Evolutionary conservation across 2,888 invertebrate species (phyloP).

Genomic region (Cerceris rybyensis): DNA sequence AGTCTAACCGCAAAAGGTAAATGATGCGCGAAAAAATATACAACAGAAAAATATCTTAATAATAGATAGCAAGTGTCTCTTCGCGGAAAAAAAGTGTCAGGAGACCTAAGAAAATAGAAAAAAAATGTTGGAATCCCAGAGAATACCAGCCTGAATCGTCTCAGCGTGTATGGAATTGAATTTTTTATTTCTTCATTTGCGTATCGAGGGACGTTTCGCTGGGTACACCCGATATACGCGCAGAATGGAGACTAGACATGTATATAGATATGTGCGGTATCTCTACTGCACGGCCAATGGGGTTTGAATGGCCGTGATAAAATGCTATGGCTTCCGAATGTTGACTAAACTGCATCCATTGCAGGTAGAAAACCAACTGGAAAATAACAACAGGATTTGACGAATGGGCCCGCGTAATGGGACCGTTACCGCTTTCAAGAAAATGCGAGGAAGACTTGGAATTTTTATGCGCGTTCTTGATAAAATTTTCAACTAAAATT

Average conservation of each 20-base stretch:
- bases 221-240: slow-evolving; percentile 72
- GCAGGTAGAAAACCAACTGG: slow-evolving; percentile 81
- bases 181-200: slow-evolving; percentile 47
- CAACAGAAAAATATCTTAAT: too few relatives aligned
- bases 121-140: neutral
- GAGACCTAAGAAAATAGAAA: neutral
- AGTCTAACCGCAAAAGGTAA: too few relatives aligned
- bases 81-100: neutral
- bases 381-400: slow-evolving; percentile 79
- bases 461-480: neutral
- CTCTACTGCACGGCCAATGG: slow-evolving; percentile 81
- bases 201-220: slow-evolving; percentile 33
- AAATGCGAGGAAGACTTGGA: slow-evolving; percentile 14
- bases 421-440: slow-evolving; percentile 22
- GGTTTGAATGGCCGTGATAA: slow-evolving; percentile 82
- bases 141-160: neutral
- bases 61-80: too few relatives aligned
- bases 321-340: slow-evolving; percentile 82
- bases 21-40: too few relatives aligned
- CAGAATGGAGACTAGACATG: slow-evolving; percentile 71
- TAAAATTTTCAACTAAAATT: too few relatives aligned
- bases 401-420: slow-evolving; percentile 52
- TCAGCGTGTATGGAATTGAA: slow-evolving; percentile 35
- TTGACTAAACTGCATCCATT: slow-evolving; percentile 81
- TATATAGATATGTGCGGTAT: slow-evolving; percentile 81